These are phyloP conservation scores for Acarapis woodi DNA, from an alignment of 1,140 invertebrate species.

Conservation along the genomic window DNA sequence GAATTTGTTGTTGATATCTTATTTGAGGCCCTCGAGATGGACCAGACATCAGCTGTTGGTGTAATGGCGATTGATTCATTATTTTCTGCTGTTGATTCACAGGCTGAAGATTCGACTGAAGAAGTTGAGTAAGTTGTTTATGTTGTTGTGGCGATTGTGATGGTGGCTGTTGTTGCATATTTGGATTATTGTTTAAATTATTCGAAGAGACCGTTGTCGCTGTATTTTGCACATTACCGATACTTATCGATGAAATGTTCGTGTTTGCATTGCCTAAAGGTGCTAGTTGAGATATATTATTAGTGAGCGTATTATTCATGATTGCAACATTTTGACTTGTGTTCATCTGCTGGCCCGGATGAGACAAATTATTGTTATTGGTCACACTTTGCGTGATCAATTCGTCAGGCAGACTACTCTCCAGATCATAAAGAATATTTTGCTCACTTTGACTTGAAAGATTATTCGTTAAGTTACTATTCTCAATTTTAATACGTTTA, in stretches of 20 bases:
- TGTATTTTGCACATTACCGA: constrained; percentile 3
- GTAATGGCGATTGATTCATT: not conserved
- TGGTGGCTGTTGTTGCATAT: constrained; percentile 7
- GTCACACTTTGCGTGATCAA: not conserved
- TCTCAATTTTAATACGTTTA: constrained; percentile 9
- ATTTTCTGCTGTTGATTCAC: constrained; percentile 1
- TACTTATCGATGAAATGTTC: constrained; percentile 1
- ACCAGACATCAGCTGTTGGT: constrained; percentile 5
- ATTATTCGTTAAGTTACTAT: constrained; percentile 8
- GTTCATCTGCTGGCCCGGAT: constrained; percentile 1
- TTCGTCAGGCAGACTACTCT: constrained; percentile 10
- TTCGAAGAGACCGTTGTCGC: constrained; percentile 2
- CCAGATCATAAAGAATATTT: constrained; percentile 3
- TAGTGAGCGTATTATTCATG: not conserved
- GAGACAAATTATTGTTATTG: constrained; percentile 2
- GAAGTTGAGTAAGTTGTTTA: constrained; percentile 9
- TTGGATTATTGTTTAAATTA: constrained; percentile 1
- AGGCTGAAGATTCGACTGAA: constrained; percentile 4
- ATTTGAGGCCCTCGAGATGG: not conserved
- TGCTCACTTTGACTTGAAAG: not conserved
- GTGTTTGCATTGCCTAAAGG: constrained; percentile 6
- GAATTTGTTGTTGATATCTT: not conserved
- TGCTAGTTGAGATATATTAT: constrained; percentile 6
- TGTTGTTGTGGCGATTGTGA: constrained; percentile 7
- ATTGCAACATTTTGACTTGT: constrained; percentile 1